Percentiles rank a stretch among this genome's conserved stretches.
Evolutionary conservation across 1,140 invertebrate genomes (phyloP).

Genomic region (Kradibia gibbosae): DNA sequence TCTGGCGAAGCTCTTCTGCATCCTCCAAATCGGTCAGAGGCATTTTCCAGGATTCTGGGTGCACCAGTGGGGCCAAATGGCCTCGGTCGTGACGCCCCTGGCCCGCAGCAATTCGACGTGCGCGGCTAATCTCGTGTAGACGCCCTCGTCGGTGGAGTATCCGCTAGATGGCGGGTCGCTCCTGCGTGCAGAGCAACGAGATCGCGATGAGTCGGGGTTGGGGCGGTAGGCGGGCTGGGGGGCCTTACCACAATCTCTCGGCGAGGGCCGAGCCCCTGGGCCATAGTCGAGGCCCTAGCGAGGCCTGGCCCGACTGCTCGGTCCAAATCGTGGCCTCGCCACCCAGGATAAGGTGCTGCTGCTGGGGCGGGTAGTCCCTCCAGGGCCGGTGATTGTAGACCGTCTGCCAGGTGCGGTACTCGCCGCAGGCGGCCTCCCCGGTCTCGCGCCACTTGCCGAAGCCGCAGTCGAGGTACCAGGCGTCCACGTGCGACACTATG

Average conservation of each 20-base stretch:
- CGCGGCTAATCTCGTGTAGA: slow-evolving; percentile 79
- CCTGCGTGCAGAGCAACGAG: slow-evolving; percentile 59
- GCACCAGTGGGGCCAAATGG: slow-evolving; percentile 84
- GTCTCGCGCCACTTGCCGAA: slow-evolving; percentile 85
- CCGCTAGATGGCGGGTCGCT: slow-evolving; percentile 64
- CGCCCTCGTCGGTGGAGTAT: slow-evolving; percentile 72
- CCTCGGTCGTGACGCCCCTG: slow-evolving; percentile 78
- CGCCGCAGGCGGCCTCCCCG: slow-evolving; percentile 82
- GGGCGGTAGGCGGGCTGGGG: too few relatives aligned
- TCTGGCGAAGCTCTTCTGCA: background rate
- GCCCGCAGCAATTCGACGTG: slow-evolving; percentile 77
- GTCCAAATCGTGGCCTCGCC: slow-evolving; percentile 83
- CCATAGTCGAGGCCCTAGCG: slow-evolving; percentile 81
- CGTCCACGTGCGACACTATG: slow-evolving; percentile 88
- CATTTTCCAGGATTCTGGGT: slow-evolving; percentile 82
- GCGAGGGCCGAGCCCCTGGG: slow-evolving; percentile 79
- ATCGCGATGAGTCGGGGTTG: too few relatives aligned
- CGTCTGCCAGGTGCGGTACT: slow-evolving; percentile 87
- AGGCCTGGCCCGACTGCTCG: slow-evolving; percentile 77
- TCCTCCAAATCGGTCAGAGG: slow-evolving; percentile 71
- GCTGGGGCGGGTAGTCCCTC: slow-evolving; percentile 70
- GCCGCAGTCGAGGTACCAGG: slow-evolving; percentile 89
- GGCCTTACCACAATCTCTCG: slow-evolving; percentile 76
- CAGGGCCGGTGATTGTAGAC: slow-evolving; percentile 87
- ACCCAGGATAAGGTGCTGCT: slow-evolving; percentile 73